Conservation (phyloP, 2,888 invertebrate species). For the Nephrotoma appendiculata region DNA sequence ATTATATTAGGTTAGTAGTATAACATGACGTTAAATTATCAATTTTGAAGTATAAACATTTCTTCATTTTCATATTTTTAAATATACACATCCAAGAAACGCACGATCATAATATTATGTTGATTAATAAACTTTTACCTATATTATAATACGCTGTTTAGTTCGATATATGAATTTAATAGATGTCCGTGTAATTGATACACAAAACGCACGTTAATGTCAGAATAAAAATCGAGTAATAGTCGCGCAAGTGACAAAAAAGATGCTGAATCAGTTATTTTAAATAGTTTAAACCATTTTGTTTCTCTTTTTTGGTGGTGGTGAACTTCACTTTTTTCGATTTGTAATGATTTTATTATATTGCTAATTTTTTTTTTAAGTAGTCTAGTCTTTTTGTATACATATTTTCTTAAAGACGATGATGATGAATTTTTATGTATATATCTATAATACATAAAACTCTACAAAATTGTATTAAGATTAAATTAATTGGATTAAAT, state of each 20-base stretch:
- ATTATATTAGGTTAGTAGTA: background rate
- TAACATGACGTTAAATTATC: background rate
- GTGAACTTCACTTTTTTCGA: background rate
- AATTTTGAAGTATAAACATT: background rate
- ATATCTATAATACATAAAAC: background rate
- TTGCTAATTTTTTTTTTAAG: background rate
- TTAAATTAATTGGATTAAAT: background rate
- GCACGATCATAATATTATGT: background rate
- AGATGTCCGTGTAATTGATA: background rate
- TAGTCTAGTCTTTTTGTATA: background rate
- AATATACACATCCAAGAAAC: background rate
- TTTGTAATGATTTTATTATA: background rate
- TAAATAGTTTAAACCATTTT: background rate
- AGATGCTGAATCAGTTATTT: conserved; percentile 2
- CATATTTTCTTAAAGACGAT: background rate
- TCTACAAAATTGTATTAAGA: background rate
- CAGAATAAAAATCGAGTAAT: background rate
- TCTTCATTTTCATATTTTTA: background rate
- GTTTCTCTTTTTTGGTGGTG: background rate
- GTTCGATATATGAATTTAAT: background rate
- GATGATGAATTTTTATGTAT: background rate
- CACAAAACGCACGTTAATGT: background rate
- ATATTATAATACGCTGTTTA: background rate
- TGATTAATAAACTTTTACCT: background rate
- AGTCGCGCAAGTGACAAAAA: conserved; percentile 1